These are phyloP conservation scores for Sinocyclocheilus anshuiensis DNA, from an alignment of 2,113 vertebrate species.

Conservation along the genomic window DNA sequence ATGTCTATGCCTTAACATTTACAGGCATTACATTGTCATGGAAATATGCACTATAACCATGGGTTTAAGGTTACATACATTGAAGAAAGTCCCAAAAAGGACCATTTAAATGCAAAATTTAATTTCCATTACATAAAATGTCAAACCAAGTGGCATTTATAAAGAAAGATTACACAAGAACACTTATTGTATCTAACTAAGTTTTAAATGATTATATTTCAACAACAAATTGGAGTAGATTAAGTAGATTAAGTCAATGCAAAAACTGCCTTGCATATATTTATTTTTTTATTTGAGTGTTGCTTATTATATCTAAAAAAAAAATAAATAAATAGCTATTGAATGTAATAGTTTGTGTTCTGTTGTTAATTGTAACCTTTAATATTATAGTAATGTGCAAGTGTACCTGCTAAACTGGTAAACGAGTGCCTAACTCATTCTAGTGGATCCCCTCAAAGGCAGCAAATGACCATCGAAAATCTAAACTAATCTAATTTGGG, in stretches of 20 bases:
- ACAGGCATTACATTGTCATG: background rate
- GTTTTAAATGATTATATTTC: too few relatives aligned
- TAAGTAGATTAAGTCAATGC: too few relatives aligned
- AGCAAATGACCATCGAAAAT: constrained; percentile 69
- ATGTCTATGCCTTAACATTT: background rate
- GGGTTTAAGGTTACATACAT: background rate
- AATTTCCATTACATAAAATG: background rate
- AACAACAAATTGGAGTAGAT: too few relatives aligned
- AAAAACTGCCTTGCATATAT: too few relatives aligned
- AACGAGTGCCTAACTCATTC: constrained; percentile 31
- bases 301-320: too few relatives aligned
- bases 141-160: background rate
- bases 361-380: too few relatives aligned
- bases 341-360: too few relatives aligned
- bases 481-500: constrained; percentile 72
- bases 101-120: background rate
- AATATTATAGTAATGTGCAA: too few relatives aligned
- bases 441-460: constrained; percentile 52
- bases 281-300: too few relatives aligned
- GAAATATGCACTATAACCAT: background rate
- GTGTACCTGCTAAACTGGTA: constrained; percentile 11
- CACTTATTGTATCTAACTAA: background rate
- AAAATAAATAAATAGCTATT: too few relatives aligned
- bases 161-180: background rate
- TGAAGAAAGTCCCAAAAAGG: background rate